Evolutionary conservation across 2,113 vertebrate species (phyloP).

Genomic region (Melanerpes aurifrons): DNA sequence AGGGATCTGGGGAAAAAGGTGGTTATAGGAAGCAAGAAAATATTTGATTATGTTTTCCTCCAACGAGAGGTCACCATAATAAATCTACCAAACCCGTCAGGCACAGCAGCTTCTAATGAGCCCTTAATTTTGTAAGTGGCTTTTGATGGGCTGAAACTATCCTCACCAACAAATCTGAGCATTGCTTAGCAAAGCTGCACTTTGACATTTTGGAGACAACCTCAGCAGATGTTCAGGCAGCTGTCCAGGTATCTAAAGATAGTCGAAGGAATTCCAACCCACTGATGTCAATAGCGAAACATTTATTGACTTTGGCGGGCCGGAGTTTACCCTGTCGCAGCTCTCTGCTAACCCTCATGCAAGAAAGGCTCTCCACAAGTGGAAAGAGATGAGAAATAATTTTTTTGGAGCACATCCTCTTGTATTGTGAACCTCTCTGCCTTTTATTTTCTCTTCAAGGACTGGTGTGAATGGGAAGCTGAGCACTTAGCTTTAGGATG

Average conservation of each 20-base stretch:
- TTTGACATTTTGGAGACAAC: background rate
- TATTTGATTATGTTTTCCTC: background rate
- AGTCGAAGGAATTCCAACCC: conserved; percentile 19
- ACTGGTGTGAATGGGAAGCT: background rate
- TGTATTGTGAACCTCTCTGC: background rate
- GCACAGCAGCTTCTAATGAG: background rate
- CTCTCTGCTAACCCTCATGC: background rate
- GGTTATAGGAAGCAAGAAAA: background rate
- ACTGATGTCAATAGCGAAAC: background rate
- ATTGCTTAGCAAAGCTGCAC: background rate
- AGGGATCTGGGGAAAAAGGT: background rate
- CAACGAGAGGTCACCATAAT: background rate
- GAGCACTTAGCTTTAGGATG: background rate
- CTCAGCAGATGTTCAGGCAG: conserved; percentile 41
- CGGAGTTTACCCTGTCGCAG: background rate
- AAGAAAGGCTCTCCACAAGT: background rate
- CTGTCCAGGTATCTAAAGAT: conserved; percentile 16
- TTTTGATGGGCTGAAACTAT: background rate
- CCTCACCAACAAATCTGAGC: background rate
- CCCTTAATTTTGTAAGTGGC: background rate
- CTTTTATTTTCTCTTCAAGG: background rate
- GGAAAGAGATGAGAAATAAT: background rate
- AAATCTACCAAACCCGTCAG: background rate
- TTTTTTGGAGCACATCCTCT: background rate
- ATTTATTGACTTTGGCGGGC: background rate